Evolutionary conservation across 1,140 invertebrate species (phyloP), one percentile per base, ranked within the genome.

Genomic region (Drosophila santomea): DNA sequence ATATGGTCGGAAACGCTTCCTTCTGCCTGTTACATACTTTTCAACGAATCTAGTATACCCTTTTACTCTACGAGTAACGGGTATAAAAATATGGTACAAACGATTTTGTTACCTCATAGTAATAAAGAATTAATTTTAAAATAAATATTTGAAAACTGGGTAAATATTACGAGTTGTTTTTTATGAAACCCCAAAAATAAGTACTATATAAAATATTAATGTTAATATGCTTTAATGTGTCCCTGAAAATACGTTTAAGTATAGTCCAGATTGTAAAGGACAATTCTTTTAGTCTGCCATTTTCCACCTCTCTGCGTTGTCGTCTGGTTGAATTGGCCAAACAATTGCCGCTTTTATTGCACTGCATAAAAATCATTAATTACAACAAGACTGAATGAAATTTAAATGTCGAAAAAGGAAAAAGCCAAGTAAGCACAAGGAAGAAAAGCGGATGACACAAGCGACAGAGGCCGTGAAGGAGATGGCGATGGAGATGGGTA

Each of bases 281-380:
- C 11, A 11, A 12, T 15, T 20, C 11, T 10, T n/a, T 14, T 23
- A 11, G 35, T 2, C 2, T 32, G 48, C 36, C 44, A 23, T 17
- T 4, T 20, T 14, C 10, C 23, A 12, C 28, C 10, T 4, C 32
- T 12, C n/a, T 11, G 14, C 47, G 14, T 48, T 25, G n/a, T 35
- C 35, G 41, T 10, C 32, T 41, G 28, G 4, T 36, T 6, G 38
- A 17, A 23, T 57, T 68, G 56, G 7, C 14, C 60, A 57, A 54
- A 59, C 78, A 68, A 72, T 86, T 71, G 63, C 41, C 41, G 71
- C 64, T 73, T 88, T 86, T 86, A 86, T 86, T 88, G 75, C 66
- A 62, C 64, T 59, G 62, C 83, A 86, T 88, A 88, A 88, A 88
- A 88, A 82, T 88, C 83, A 86, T 86, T 86, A 86, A 86, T 86